phyloP scores from a whole-genome alignment of 2,888 invertebrate species.

The Tuta absoluta region DNA sequence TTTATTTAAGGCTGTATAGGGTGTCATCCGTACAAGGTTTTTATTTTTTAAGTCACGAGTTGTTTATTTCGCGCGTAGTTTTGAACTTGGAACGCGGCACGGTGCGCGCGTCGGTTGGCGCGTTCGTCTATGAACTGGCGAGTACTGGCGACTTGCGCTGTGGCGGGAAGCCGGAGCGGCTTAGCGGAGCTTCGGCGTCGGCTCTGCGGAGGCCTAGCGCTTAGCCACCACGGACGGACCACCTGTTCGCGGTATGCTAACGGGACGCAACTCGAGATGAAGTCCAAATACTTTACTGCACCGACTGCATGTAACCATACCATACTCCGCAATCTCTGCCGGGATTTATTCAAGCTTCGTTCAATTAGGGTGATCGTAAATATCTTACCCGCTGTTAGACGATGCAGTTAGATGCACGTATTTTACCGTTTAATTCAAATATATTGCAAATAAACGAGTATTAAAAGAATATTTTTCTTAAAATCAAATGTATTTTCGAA shows the following conservation, averaged over 20 bases:
- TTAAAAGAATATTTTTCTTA: background rate
- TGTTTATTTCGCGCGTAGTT: slow-evolving; percentile 52
- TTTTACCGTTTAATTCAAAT: background rate
- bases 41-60: slow-evolving; percentile 46
- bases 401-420: too few relatives aligned
- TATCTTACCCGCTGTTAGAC: background rate
- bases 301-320: background rate
- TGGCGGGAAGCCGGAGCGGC: slow-evolving; percentile 8
- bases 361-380: background rate
- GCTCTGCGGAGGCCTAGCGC: slow-evolving; percentile 34
- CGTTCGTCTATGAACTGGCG: slow-evolving; percentile 64
- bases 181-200: background rate
- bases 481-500: background rate
- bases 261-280: slow-evolving; percentile 44
- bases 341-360: background rate
- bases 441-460: background rate
- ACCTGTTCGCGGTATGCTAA: slow-evolving; percentile 45
- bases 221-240: slow-evolving; percentile 31
- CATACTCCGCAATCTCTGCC: too few relatives aligned
- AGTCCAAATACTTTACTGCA: slow-evolving; percentile 30
- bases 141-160: background rate
- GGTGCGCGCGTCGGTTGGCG: slow-evolving; percentile 51
- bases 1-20: slow-evolving; percentile 45
- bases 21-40: slow-evolving; percentile 46
- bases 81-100: slow-evolving; percentile 41